A percentile compares a stretch with the other conserved stretches of the same genome.
These are phyloP conservation scores for Acleris literana DNA, from an alignment of 2,888 invertebrate species.

Conservation along the genomic window DNA sequence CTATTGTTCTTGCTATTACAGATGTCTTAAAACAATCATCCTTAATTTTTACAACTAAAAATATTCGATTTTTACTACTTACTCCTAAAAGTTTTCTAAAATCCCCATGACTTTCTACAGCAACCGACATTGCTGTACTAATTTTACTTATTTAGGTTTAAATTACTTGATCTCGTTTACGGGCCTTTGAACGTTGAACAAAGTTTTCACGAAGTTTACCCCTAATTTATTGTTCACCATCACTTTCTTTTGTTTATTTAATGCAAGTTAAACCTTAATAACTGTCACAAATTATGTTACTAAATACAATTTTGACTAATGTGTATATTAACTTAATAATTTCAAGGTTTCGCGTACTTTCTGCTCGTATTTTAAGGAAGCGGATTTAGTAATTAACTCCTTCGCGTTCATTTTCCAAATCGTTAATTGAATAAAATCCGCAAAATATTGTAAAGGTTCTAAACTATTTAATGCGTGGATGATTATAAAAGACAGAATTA, in stretches of 20 bases:
- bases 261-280: conserved; percentile 60
- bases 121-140: conserved; percentile 71
- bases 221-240: conserved; percentile 79
- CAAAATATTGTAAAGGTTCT: no score
- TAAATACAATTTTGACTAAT: conserved; percentile 9
- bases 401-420: no score
- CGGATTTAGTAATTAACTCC: no score
- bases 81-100: conserved; percentile 56
- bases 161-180: conserved; percentile 81
- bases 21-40: not conserved
- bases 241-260: conserved; percentile 72
- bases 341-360: no score
- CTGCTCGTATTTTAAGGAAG: no score
- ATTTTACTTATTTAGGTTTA: conserved; percentile 79
- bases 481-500: not conserved
- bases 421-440: no score
- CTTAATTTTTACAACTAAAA: not conserved
- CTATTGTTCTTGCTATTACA: not conserved
- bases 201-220: conserved; percentile 76
- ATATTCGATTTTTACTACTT: not conserved
- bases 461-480: not conserved
- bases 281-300: conserved; percentile 54
- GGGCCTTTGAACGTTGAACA: conserved; percentile 76
- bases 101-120: conserved; percentile 63
- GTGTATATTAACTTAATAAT: no score